Percentiles rank a stretch among this genome's conserved stretches.
Conservation (phyloP, 2,888 invertebrate genomes). For the Ichneumoninae sp. region DNA sequence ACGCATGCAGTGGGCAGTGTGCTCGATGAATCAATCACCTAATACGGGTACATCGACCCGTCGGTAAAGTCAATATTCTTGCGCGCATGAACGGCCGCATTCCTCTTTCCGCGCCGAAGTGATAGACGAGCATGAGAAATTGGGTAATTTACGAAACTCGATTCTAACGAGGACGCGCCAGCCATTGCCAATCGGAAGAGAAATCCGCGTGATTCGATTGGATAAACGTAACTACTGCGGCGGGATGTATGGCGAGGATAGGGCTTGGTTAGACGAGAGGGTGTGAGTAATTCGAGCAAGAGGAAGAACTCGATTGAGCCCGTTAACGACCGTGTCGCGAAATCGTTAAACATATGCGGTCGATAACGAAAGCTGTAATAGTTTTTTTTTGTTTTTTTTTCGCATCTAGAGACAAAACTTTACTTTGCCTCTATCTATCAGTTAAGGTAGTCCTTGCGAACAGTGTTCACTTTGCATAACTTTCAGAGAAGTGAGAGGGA, state of each 20-base stretch:
- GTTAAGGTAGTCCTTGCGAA: too few relatives aligned
- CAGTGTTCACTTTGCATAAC: too few relatives aligned
- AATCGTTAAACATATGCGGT: too few relatives aligned
- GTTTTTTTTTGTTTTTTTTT: too few relatives aligned
- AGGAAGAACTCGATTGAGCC: too few relatives aligned
- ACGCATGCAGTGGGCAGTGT: background rate
- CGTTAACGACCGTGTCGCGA: too few relatives aligned
- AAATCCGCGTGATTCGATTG: constrained; percentile 62
- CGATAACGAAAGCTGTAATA: too few relatives aligned
- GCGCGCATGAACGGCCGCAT: constrained; percentile 12
- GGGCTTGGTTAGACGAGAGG: too few relatives aligned
- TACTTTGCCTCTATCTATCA: too few relatives aligned
- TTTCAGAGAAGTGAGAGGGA: too few relatives aligned
- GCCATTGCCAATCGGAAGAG: constrained; percentile 63
- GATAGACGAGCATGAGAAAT: constrained; percentile 28
- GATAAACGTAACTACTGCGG: constrained; percentile 45
- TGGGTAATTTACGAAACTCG: constrained; percentile 57
- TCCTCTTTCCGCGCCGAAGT: background rate
- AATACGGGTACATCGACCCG: constrained; percentile 3
- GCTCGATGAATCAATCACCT: constrained; percentile 13
- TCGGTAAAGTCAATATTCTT: background rate
- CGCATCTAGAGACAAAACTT: too few relatives aligned
- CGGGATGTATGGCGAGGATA: constrained; percentile 8
- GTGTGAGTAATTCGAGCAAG: too few relatives aligned
- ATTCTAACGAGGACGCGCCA: constrained; percentile 52